Percentiles rank a stretch among this genome's conserved stretches.
Conservation (phyloP, 2,888 invertebrate genomes). For the Platynereis dumerilii region DNA sequence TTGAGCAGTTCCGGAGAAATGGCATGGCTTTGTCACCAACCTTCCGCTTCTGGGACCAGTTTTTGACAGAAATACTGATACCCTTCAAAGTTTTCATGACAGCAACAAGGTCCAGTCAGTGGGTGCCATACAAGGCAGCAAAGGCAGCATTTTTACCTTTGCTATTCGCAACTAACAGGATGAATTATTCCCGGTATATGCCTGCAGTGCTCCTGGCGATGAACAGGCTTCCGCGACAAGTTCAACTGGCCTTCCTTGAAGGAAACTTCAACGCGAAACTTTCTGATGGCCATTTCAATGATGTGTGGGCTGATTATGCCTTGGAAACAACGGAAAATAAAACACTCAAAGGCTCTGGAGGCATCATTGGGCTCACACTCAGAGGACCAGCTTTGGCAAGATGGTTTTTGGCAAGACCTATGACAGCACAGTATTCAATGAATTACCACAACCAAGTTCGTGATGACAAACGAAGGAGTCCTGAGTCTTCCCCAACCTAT, state of each 20-base stretch:
- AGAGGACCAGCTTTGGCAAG: slow-evolving; percentile 6
- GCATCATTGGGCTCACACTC: slow-evolving; percentile 18
- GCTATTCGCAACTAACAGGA: slow-evolving; percentile 14
- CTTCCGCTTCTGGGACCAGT: no score
- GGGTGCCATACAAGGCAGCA: not conserved
- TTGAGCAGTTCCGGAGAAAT: not conserved
- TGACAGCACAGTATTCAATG: not conserved
- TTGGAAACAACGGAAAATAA: slow-evolving; percentile 16
- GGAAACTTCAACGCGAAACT: not conserved
- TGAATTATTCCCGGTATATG: slow-evolving; percentile 10
- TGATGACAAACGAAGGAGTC: not conserved
- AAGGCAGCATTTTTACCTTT: slow-evolving; percentile 15
- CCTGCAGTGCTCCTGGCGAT: slow-evolving; percentile 1
- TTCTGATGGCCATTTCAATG: slow-evolving; percentile 9
- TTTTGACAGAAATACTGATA: no score
- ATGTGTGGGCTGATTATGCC: slow-evolving; percentile 13
- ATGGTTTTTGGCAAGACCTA: slow-evolving; percentile 13
- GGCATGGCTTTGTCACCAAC: no score
- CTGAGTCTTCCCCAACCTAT: no score
- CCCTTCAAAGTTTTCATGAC: no score
- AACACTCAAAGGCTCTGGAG: slow-evolving; percentile 15
- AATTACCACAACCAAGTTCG: not conserved
- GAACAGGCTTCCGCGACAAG: slow-evolving; percentile 3
- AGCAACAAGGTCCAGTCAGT: no score
- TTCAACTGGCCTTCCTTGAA: not conserved